Evolutionary conservation across 2,797 vertebrate genomes (phyloP).

Genomic region (Pempheris klunzingeri): DNA sequence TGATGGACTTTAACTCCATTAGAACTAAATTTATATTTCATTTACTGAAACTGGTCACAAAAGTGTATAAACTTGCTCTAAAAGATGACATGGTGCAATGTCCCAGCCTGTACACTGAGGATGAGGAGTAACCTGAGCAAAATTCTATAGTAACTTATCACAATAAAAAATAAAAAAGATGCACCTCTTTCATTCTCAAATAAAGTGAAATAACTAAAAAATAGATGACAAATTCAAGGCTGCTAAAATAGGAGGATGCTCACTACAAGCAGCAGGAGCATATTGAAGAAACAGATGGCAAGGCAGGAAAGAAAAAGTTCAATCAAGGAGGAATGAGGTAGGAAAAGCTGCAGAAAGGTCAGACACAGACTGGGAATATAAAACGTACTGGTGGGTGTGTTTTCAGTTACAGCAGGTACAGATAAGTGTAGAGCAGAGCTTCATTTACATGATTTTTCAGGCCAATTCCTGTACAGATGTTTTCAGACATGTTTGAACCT

Average conservation of each 20-base stretch:
- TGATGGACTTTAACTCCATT: conserved; percentile 28
- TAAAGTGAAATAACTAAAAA: conserved; percentile 11
- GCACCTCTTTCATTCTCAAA: conserved; percentile 3
- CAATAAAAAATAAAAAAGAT: too few species aligned
- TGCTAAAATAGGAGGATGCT: conserved; percentile 18
- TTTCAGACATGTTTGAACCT: conserved; percentile 12
- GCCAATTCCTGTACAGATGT: conserved; percentile 6
- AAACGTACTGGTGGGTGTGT: background rate
- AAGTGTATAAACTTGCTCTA: conserved; percentile 4
- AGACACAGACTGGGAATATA: conserved; percentile 32
- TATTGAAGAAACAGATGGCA: conserved; percentile 47
- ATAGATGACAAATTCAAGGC: background rate
- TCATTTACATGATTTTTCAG: background rate
- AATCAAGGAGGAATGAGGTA: conserved; percentile 34
- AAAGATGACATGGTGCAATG: background rate
- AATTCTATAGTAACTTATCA: background rate
- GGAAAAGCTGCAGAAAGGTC: conserved; percentile 33
- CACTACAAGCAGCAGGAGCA: conserved; percentile 29
- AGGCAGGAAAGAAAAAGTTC: conserved; percentile 30
- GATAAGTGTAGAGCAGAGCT: background rate
- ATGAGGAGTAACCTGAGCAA: background rate
- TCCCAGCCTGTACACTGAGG: background rate
- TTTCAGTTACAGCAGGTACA: conserved; percentile 7
- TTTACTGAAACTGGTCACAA: conserved; percentile 12
- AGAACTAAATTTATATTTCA: conserved; percentile 21